Evolutionary conservation across 2,797 vertebrate genomes (phyloP).

Genomic region (Sebastes itinus): DNA sequence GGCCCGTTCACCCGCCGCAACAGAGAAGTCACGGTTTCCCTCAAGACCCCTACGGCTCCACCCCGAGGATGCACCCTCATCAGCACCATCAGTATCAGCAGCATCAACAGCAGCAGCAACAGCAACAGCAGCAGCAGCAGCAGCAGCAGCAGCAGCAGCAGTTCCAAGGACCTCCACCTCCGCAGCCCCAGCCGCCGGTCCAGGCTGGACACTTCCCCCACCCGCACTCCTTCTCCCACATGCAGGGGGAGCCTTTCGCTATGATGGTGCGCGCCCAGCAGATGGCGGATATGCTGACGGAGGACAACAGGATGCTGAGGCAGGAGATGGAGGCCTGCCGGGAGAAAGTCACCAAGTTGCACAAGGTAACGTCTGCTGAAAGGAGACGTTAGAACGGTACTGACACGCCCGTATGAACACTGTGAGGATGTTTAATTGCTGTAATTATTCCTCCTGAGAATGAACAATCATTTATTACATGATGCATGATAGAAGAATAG

Average conservation of each 20-base stretch:
- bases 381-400: not conserved
- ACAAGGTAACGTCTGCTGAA: constrained; percentile 85
- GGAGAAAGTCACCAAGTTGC: constrained; percentile 93
- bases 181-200: constrained; percentile 56
- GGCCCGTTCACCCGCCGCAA: constrained; percentile 62
- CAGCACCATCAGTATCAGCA: constrained; percentile 66
- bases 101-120: constrained; percentile 75
- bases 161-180: constrained; percentile 54
- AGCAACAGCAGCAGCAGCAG: constrained; percentile 70
- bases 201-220: constrained; percentile 81
- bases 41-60: constrained; percentile 80
- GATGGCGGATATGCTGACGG: constrained; percentile 93
- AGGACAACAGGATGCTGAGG: constrained; percentile 91
- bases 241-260: constrained; percentile 90
- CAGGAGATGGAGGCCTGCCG: constrained; percentile 94
- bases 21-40: constrained; percentile 74
- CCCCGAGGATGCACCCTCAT: constrained; percentile 76
- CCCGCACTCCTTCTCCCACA: constrained; percentile 80
- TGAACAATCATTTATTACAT: too few relatives aligned
- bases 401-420: not conserved
- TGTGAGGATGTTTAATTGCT: not conserved
- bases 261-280: constrained; percentile 93
- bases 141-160: constrained; percentile 61
- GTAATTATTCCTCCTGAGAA: not conserved
- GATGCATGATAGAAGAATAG: too few relatives aligned